Evolutionary conservation across 1,140 invertebrate species (phyloP).

Genomic region (Papilio glaucus): DNA sequence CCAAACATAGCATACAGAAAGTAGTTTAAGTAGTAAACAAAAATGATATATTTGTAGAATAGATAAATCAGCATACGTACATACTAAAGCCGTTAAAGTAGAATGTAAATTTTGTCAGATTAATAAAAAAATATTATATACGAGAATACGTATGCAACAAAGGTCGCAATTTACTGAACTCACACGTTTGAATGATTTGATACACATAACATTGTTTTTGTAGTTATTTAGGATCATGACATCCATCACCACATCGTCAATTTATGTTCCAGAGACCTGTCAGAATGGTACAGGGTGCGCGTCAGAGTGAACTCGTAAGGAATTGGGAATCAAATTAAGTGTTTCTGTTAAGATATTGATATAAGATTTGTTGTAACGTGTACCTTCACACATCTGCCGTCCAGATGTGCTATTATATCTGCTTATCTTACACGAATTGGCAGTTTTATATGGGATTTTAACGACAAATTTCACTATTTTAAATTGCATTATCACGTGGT

Average conservation of each 20-base stretch:
- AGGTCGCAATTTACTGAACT: no score
- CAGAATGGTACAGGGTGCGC: constrained; percentile 90
- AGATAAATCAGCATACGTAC: neutral
- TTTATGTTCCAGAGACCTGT: constrained; percentile 90
- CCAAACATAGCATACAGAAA: constrained; percentile 43
- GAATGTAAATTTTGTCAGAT: no score
- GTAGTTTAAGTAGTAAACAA: constrained; percentile 41
- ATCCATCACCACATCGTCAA: constrained; percentile 82
- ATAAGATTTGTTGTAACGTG: constrained; percentile 74
- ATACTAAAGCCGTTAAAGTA: no score
- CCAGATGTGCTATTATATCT: constrained; percentile 77
- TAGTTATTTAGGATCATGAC: constrained; percentile 57
- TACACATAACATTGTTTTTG: constrained; percentile 23
- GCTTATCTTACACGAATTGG: constrained; percentile 75
- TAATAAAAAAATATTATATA: neutral
- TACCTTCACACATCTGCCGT: constrained; percentile 80
- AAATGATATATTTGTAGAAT: constrained; percentile 11
- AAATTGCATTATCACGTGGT: constrained; percentile 41
- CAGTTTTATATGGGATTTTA: constrained; percentile 60
- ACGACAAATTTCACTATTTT: constrained; percentile 37
- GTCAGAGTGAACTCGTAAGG: constrained; percentile 90
- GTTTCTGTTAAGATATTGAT: constrained; percentile 75
- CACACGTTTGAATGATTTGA: neutral
- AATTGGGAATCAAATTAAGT: constrained; percentile 78
- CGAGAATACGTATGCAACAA: no score